A percentile compares a stretch with the other conserved stretches of the same genome.
These are phyloP conservation scores for Panthera leo DNA, from an alignment of 2,113 vertebrate genomes.

Conservation along the genomic window DNA sequence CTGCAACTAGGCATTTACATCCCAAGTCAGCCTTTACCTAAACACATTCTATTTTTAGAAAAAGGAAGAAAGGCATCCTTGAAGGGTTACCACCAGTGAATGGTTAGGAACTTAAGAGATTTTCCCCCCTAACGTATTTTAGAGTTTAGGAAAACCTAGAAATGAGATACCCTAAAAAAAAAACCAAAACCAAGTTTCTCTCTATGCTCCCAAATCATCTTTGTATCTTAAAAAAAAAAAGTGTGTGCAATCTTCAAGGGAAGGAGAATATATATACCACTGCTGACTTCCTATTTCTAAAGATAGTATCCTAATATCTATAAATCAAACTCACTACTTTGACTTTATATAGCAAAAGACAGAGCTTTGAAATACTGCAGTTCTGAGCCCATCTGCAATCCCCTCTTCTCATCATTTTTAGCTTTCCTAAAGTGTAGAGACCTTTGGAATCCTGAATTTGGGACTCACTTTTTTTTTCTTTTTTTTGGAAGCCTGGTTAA, in stretches of 20 bases:
- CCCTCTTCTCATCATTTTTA: background rate
- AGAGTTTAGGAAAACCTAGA: slow-evolving; percentile 70
- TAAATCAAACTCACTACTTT: background rate
- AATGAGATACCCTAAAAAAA: slow-evolving; percentile 50
- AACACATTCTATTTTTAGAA: background rate
- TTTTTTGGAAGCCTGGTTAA: background rate
- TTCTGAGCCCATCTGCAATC: background rate
- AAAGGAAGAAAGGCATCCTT: background rate
- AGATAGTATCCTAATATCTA: slow-evolving; percentile 43
- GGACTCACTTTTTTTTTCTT: background rate
- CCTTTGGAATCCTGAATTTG: background rate
- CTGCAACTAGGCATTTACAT: background rate
- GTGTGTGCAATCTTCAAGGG: slow-evolving; percentile 16
- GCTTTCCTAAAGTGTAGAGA: background rate
- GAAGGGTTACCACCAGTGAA: slow-evolving; percentile 2
- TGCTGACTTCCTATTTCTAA: slow-evolving; percentile 67
- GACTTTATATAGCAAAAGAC: background rate
- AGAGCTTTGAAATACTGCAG: slow-evolving; percentile 4
- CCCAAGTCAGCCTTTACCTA: background rate
- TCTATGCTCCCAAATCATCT: slow-evolving; percentile 58
- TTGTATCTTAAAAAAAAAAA: slow-evolving; percentile 50
- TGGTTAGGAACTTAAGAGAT: background rate
- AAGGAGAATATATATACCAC: background rate
- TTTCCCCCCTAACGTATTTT: background rate
- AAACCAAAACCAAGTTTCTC: slow-evolving; percentile 29